Evolutionary conservation across 1,140 invertebrate species (phyloP), one percentile per base, ranked within the genome.

Genomic region (Aleiodes sp.): DNA sequence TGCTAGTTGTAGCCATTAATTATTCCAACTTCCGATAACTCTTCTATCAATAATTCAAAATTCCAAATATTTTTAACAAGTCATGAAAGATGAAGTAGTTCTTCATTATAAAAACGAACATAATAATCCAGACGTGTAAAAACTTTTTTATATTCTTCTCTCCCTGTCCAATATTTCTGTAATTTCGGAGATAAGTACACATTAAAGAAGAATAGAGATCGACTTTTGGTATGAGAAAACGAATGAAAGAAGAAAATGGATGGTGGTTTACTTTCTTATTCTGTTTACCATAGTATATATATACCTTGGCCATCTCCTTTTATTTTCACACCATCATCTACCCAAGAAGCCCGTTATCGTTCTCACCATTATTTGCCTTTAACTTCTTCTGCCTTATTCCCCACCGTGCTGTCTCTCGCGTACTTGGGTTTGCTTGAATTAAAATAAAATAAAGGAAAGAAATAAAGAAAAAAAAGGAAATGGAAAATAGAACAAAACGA

Each of bases 351-450:
- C 56, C 62, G 56, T 70, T 65, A 70, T 65, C 68, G 56, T 65
- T 65, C 68, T 31, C 62, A 70, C 64, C 62, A 70, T 70, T 70
- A 70, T 70, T 70, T 70, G 52, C 64, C 62, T 70, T 70, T 41
- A 65, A 70, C 24, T 31, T 65, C 56, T 35, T 62, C 33, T 63
- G 37, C 24, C 39, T n/a, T 52, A 43, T 56, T 61, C 37, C 24
- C 35, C 31, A 46, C 10, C n/a, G 60, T 67, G 14, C 14, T 26
- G 59, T 69, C 28, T 10, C 62, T 31, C 46, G 61, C 43, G 56
- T 39, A 37, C 68, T 56, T 9, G 26, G 41, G 24, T 39, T 35
- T 56, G 37, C 37, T 43, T 63, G 41, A 61, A 68, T 31, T 21
- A 31, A 14, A 62, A 68, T 31, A 68, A 68, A 52, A 46, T n/a